Evolutionary conservation across 1,140 invertebrate species (phyloP).

Genomic region (Rhopalosiphum padi): DNA sequence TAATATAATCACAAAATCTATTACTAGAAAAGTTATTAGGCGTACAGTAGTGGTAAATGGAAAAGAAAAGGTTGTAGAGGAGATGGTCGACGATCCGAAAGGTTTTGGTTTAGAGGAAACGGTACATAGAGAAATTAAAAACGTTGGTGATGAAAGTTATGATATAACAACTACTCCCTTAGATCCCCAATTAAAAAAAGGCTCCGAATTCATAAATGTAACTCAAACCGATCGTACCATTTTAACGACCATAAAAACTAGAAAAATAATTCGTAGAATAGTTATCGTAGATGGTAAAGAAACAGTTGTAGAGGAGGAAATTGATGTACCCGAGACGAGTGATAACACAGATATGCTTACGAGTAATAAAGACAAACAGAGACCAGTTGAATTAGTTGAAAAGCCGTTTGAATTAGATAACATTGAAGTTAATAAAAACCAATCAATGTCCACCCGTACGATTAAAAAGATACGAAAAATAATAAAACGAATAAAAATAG

Average conservation of each 20-base stretch:
- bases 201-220: not conserved
- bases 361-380: no score
- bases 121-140: no score
- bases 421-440: not conserved
- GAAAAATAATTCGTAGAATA: not conserved
- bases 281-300: not conserved
- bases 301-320: not conserved
- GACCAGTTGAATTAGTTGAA: not conserved
- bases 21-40: no score
- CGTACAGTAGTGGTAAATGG: no score
- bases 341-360: no score
- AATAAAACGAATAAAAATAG: not conserved
- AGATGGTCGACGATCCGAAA: no score
- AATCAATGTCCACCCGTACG: not conserved
- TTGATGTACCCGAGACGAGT: not conserved
- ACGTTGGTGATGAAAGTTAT: no score
- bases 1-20: not conserved
- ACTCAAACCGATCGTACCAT: not conserved
- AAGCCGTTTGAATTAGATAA: not conserved
- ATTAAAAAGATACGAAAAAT: constrained; percentile 15
- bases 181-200: no score
- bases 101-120: no score
- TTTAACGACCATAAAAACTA: not conserved
- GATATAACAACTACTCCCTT: no score
- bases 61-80: no score